phyloP scores from a whole-genome alignment of 2,888 invertebrate genomes.

The Conchocele bisecta region DNA sequence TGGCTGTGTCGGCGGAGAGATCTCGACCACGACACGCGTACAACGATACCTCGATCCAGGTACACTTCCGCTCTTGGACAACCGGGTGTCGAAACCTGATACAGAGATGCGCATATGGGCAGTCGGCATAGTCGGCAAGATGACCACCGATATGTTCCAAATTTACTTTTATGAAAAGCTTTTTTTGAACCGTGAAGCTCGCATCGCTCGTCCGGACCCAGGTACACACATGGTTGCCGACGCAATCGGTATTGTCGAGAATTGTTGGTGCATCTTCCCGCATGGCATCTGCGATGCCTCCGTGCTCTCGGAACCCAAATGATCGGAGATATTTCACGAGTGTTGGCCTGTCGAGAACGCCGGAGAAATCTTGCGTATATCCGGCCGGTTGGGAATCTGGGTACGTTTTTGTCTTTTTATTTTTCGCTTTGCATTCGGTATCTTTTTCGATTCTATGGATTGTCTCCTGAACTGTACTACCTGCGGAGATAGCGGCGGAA shows the following conservation, averaged over 20 bases:
- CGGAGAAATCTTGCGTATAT: slow-evolving; percentile 5
- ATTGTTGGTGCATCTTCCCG: background rate
- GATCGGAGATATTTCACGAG: too few species aligned
- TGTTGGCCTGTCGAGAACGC: too few species aligned
- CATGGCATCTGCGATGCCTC: slow-evolving; percentile 3
- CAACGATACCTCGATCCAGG: too few species aligned
- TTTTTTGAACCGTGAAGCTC: background rate
- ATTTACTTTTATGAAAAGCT: slow-evolving; percentile 10
- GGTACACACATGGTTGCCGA: background rate
- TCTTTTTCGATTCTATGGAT: background rate
- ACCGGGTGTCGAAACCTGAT: too few species aligned
- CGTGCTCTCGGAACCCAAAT: background rate
- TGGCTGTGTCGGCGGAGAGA: too few species aligned
- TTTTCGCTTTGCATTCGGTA: background rate
- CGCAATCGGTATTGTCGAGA: slow-evolving; percentile 7
- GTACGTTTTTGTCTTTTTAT: background rate
- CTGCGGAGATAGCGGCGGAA: background rate
- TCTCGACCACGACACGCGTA: too few species aligned
- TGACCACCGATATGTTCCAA: background rate
- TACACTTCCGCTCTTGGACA: too few species aligned
- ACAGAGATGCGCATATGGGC: too few species aligned
- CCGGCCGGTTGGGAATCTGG: background rate
- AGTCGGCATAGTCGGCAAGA: slow-evolving; percentile 20
- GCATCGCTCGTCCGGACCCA: slow-evolving; percentile 3
- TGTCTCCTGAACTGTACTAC: slow-evolving; percentile 4